phyloP scores from a whole-genome alignment of 2,113 vertebrate species.

The Bambusicola thoracicus region DNA sequence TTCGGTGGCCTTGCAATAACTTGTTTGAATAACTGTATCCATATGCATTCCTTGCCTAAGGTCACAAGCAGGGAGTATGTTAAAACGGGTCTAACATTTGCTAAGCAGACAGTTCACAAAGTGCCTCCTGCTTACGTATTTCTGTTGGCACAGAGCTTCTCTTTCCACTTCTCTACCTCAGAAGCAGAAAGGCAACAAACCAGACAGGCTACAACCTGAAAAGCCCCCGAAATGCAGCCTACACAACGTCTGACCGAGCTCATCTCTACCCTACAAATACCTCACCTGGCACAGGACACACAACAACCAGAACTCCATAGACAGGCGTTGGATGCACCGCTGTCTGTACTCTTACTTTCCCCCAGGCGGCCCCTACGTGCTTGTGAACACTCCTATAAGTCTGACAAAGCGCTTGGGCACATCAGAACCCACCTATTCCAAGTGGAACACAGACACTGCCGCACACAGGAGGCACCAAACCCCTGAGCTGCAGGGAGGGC shows the following conservation, averaged over 20 bases:
- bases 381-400: background rate
- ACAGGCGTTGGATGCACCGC: background rate
- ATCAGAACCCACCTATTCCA: background rate
- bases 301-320: background rate
- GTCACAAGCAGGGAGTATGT: background rate
- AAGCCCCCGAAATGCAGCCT: background rate
- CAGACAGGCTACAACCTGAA: background rate
- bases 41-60: background rate
- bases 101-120: background rate
- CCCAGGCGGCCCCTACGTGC: accelerated
- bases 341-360: background rate
- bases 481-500: background rate
- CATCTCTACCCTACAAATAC: background rate
- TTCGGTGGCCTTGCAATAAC: background rate
- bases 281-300: background rate
- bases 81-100: background rate
- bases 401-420: background rate
- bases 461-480: accelerated
- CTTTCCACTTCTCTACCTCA: background rate
- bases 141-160: background rate
- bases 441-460: accelerated
- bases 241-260: background rate
- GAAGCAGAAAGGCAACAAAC: background rate
- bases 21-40: background rate
- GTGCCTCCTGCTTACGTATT: background rate